Evolutionary conservation across 2,797 vertebrate species (phyloP), one percentile per base, ranked within the genome.

Genomic region (Tokudaia tokunoshimensis): DNA sequence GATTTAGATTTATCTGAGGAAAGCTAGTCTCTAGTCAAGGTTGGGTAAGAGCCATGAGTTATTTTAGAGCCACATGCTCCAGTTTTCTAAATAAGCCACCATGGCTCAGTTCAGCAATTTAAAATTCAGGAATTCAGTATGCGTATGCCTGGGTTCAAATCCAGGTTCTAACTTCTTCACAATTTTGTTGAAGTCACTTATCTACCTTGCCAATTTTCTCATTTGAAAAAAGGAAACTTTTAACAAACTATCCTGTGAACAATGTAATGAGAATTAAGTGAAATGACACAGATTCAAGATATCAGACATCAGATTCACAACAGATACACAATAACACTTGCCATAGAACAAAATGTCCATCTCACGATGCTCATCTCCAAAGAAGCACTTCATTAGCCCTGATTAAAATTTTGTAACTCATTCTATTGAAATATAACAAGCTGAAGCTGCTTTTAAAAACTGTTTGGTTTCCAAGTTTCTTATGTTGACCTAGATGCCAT

Each of bases 381-480:
- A 96, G 57, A 88, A n/a, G 52, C 76, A 52, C 50, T 63, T 92
- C 41, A 91, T 89, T 89, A 92, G 29, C 85, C 76, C 6, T 65
- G 24, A 72, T 59, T 41, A 52, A 44, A 88, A 82, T 9, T 94
- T 86, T 94, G 50, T 74, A 92, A 94, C 79, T 89, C 61, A 93
- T 59, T 22, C 41, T 59, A 76, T 15, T 63, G 79, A 91, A 89
- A 89, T 96, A 31, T 78, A 90, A 83, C 82, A 76, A 81, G 76
- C 50, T 79, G 78, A 95, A 84, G n/a, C 93, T 41, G 26, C 78
- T 95, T 95, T 61, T 13, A 91, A 93, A 91, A 59, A 70, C 52
- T 81, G 31, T 26, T 87, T 78, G 8, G 52, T 96, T 94, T 91
- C 34, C 57, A 81, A 79, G n/a, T 89, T 91, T 87, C 63, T 88